phyloP scores from a whole-genome alignment of 2,888 invertebrate genomes.

The Arctia plantaginis region DNA sequence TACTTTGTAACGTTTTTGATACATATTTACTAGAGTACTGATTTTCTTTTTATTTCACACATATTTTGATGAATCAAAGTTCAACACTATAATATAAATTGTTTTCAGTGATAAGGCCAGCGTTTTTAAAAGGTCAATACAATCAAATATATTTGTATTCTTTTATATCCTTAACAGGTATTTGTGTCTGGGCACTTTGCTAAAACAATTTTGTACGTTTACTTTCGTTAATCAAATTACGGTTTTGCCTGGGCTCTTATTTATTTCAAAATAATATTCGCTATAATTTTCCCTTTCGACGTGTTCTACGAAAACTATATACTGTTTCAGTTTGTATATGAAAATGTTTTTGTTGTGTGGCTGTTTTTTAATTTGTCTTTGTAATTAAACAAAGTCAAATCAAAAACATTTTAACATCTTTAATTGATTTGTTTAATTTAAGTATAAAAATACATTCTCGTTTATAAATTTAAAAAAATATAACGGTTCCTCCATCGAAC shows the following conservation, averaged over 20 bases:
- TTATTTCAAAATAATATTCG: too few species aligned
- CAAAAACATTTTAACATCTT: background rate
- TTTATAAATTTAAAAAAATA: background rate
- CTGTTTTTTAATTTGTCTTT: too few species aligned
- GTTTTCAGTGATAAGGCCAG: too few species aligned
- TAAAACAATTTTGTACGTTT: background rate
- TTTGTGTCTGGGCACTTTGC: background rate
- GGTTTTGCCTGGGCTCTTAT: background rate
- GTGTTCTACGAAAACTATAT: too few species aligned
- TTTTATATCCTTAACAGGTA: background rate
- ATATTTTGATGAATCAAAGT: background rate
- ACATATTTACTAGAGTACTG: background rate
- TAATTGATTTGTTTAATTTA: too few species aligned
- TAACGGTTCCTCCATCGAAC: background rate
- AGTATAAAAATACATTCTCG: background rate
- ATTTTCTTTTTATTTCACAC: background rate
- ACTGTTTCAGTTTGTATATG: too few species aligned
- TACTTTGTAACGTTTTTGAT: background rate
- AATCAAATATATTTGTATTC: too few species aligned
- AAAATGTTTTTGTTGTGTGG: too few species aligned
- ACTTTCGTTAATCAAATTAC: background rate
- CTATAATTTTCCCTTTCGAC: too few species aligned
- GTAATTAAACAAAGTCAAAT: background rate
- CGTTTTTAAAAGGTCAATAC: too few species aligned
- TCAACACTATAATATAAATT: too few species aligned